Percentiles rank a stretch among this genome's conserved stretches.
Conservation (phyloP, 2,797 vertebrate genomes). For the Ptychobarbus kaznakovi region DNA sequence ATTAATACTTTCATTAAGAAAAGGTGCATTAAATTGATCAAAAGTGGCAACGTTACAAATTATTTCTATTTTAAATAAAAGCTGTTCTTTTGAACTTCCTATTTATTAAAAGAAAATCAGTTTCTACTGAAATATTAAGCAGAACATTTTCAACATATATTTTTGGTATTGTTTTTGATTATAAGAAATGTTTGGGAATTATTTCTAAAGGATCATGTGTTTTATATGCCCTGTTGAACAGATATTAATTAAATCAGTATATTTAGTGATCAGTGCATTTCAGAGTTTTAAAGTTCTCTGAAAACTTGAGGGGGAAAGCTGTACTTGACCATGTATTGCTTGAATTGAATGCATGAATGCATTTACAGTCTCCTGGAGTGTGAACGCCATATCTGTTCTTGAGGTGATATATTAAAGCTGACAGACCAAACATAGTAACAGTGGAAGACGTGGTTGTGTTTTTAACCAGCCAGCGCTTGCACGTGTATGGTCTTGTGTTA, state of each 20-base stretch:
- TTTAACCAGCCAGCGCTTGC: background rate
- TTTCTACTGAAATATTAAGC: background rate
- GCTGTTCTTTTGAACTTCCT: background rate
- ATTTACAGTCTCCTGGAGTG: constrained; percentile 8
- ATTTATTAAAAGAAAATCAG: too few relatives aligned
- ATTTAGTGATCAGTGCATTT: background rate
- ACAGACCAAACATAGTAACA: constrained; percentile 13
- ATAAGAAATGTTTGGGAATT: background rate
- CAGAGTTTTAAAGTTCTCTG: background rate
- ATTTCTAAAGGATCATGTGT: background rate
- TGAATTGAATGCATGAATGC: constrained; percentile 16
- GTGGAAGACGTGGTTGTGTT: constrained; percentile 18
- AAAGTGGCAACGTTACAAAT: background rate
- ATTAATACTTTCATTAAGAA: background rate
- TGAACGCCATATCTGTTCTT: background rate
- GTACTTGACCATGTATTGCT: constrained; percentile 15
- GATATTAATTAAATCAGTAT: background rate
- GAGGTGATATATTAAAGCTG: background rate
- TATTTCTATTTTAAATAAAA: background rate
- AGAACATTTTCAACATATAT: background rate
- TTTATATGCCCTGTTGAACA: background rate
- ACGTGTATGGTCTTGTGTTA: constrained; percentile 19
- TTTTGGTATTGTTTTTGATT: background rate
- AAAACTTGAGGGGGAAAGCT: background rate
- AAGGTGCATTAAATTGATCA: background rate